Evolutionary conservation across 2,888 invertebrate species (phyloP).

Genomic region (Sisyra terminalis): DNA sequence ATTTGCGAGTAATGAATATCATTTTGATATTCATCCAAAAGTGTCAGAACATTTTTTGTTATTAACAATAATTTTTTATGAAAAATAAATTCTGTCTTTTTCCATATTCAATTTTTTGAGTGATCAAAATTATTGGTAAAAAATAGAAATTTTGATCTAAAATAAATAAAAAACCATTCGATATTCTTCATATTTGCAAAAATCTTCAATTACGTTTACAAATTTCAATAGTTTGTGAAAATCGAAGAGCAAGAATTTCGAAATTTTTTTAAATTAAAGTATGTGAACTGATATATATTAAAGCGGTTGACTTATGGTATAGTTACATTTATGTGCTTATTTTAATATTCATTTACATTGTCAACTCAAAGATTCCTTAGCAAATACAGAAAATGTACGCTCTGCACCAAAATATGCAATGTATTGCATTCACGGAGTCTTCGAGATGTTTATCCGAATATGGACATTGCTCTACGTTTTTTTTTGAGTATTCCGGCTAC

Average conservation of each 20-base stretch:
- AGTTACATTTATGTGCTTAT: no score
- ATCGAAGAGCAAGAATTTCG: constrained; percentile 2
- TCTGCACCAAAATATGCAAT: no score
- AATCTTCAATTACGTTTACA: no score
- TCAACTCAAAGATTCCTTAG: no score
- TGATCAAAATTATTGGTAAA: constrained; percentile 3
- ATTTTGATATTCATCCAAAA: constrained; percentile 4
- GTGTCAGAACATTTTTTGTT: constrained; percentile 4
- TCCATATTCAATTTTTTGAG: constrained; percentile 4
- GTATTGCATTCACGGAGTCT: no score
- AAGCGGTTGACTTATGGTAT: constrained; percentile 4
- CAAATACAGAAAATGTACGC: no score
- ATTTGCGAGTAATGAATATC: constrained; percentile 2
- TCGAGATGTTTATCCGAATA: no score
- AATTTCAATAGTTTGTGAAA: constrained; percentile 3
- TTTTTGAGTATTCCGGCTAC: no score
- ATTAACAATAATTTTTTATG: constrained; percentile 2
- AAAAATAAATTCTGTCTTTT: constrained; percentile 2
- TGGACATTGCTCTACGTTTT: no score
- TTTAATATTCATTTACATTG: no score
- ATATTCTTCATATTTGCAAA: constrained; percentile 3
- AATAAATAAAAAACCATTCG: constrained; percentile 3
- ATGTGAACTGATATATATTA: constrained; percentile 1
- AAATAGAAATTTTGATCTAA: constrained; percentile 3
- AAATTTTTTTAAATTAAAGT: constrained; percentile 2